Evolutionary conservation across 2,113 vertebrate species (phyloP), one percentile per base, ranked within the genome.

Genomic region (Zingel zingel): DNA sequence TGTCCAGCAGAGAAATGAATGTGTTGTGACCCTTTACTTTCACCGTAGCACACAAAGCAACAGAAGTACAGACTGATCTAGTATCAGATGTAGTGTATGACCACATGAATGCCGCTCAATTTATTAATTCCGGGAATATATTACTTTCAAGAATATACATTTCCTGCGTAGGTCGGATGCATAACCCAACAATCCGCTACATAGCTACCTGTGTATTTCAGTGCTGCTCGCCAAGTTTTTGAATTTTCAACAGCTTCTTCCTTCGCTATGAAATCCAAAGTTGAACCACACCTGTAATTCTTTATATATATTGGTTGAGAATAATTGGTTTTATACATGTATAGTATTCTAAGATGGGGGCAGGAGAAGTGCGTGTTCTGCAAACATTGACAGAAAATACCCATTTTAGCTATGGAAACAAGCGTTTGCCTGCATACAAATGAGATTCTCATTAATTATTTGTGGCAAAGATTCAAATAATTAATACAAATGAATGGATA

Each of bases 91-190:
- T 64, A 39, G 63, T 45, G 1, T 63, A 48, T 70, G 16, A 69
- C 2, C 58, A 47, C 47, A 69, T 77, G n/a, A 69, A 79, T 77
- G 78, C 81, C 74, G 56, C 82, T 82, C 79, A 69, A 0, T 80
- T 87, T 65, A 45, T 59, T 25, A 23, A 66, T 33, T 12, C 2
- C 1, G 45, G 8, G 36, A 16, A 59, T 33, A 25, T 23, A 39
- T 51, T 45, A 19, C 16, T 11, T 25, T 68, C n/a, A 33, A 58
- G 0, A 67, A 39, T 8, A 39, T 39, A 1, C 6, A 3, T 14
- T 23, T 61, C 27, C 21, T 19, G 6, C 15, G 14, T 43, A 43
- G 6, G 15, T 27, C 1, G 0, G 5, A 36, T 39, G 58, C 47
- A 39, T 8, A 27, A 30, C 15, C 64, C 10, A n/a, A 51, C 9